Conservation (phyloP, 92 coral and sea anemone species). For the Virgularia gustaviana region DNA sequence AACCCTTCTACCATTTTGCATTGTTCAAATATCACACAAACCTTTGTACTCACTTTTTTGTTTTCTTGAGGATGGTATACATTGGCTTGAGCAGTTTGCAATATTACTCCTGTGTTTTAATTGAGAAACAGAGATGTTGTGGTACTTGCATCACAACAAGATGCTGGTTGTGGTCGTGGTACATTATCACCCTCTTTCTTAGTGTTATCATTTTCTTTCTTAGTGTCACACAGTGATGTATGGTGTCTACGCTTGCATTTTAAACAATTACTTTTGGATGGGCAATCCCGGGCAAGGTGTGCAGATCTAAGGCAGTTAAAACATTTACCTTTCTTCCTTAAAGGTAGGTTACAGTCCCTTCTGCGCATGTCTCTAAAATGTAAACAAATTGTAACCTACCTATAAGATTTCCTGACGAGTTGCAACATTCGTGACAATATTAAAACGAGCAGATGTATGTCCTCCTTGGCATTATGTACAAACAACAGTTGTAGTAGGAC, state of each 20-base stretch:
- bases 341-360: no score
- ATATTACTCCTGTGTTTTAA: slow-evolving; percentile 18
- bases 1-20: no score
- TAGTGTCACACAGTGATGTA: neutral
- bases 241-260: neutral
- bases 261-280: neutral
- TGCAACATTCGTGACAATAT: neutral
- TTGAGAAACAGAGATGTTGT: neutral
- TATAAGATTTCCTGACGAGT: neutral
- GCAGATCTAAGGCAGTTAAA: neutral
- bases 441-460: neutral
- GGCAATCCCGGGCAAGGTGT: neutral
- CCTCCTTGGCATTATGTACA: neutral
- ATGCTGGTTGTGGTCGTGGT: neutral
- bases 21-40: slow-evolving; percentile 21
- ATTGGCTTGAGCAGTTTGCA: slow-evolving; percentile 35
- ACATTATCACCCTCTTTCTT: slow-evolving; percentile 2
- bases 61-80: neutral
- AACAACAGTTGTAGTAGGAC: neutral
- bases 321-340: neutral
- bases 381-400: no score
- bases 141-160: neutral
- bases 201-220: neutral
- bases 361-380: no score
- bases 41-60: slow-evolving; percentile 18